A percentile compares a stretch with the other conserved stretches of the same genome.
phyloP scores from a whole-genome alignment of 2,888 invertebrate species.

The Cryptosula pallasiana region DNA sequence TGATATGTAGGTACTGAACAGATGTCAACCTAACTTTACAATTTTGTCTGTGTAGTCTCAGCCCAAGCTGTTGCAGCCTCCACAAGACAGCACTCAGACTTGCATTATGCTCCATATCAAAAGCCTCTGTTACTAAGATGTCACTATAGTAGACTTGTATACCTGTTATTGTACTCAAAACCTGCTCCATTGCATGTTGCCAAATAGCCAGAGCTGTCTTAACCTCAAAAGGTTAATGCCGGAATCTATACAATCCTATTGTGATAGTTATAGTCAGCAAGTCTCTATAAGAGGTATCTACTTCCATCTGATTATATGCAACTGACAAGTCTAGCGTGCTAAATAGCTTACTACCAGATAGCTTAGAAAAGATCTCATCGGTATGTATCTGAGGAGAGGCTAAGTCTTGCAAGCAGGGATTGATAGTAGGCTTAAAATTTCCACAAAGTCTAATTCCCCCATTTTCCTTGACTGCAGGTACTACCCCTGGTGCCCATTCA shows the following conservation, averaged over 20 bases:
- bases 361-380: background rate
- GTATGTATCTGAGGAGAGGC: slow-evolving; percentile 4
- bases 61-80: background rate
- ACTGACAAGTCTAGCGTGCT: background rate
- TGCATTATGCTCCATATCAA: background rate
- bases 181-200: slow-evolving; percentile 11
- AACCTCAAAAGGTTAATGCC: background rate
- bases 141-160: background rate
- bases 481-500: background rate
- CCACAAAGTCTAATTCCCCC: background rate
- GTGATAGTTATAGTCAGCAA: background rate
- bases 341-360: background rate
- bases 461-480: background rate
- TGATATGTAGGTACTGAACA: background rate
- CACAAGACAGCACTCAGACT: background rate
- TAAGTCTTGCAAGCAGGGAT: background rate
- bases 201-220: background rate
- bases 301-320: background rate
- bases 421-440: background rate
- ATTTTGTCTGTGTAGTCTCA: background rate
- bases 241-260: background rate
- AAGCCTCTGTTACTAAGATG: background rate
- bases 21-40: background rate
- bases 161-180: background rate
- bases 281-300: background rate